phyloP scores from a whole-genome alignment of 2,888 invertebrate species.

The Ophion obscuratus region DNA sequence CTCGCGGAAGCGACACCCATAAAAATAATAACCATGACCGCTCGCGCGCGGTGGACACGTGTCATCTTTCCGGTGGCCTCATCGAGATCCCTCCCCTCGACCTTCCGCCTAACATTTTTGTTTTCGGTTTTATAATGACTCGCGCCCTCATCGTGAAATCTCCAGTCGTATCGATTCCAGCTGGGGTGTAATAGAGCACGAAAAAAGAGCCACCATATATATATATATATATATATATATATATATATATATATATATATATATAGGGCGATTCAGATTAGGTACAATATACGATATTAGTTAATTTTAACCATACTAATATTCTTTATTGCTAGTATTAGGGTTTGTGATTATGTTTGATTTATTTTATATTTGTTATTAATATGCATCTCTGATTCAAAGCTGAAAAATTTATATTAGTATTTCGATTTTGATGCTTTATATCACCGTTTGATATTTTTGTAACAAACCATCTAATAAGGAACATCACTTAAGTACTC shows the following conservation, averaged over 20 bases:
- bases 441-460: no score
- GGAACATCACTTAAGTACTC: no score
- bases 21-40: slow-evolving; percentile 75
- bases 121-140: slow-evolving; percentile 51
- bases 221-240: neutral
- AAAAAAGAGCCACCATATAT: slow-evolving; percentile 5
- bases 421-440: no score
- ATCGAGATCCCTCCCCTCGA: slow-evolving; percentile 30
- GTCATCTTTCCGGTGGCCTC: slow-evolving; percentile 75
- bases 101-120: slow-evolving; percentile 3
- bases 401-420: no score
- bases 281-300: neutral
- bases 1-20: slow-evolving; percentile 74
- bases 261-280: slow-evolving; percentile 9
- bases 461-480: no score
- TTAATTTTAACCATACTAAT: neutral
- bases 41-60: slow-evolving; percentile 73
- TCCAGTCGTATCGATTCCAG: slow-evolving; percentile 49
- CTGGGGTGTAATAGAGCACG: slow-evolving; percentile 30
- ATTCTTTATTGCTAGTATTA: no score
- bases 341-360: no score
- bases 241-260: neutral
- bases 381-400: no score
- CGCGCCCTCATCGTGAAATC: slow-evolving; percentile 60
- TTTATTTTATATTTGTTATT: no score